Evolutionary conservation across 1,140 invertebrate genomes (phyloP), one percentile per base, ranked within the genome.

Genomic region (Ylistrum balloti): DNA sequence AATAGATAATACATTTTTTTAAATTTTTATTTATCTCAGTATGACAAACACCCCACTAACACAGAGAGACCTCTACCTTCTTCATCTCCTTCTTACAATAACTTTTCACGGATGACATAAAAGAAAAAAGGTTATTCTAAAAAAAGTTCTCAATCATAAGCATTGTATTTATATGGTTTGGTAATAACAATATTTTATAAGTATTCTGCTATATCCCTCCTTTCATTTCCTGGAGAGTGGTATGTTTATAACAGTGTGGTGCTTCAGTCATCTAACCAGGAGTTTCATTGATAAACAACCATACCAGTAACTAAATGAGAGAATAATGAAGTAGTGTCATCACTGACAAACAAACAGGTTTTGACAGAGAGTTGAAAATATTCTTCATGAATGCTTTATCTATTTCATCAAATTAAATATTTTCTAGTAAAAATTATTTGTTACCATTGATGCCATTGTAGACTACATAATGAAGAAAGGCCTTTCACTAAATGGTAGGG

Each of bases 141-240:
- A 20, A 56, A 56, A 45, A 45, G 41, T 45, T n/a, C 22, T 74
- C 56, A 74, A 74, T 74, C 56, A 74, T 74, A 74, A 74, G 22
- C 56, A 0, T 1, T 3, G 22, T 9, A n/a, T 28, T n/a, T 74
- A 11, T 74, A 74, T 74, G 56, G 56, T 28, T 74, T 74, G 2
- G 17, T 74, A 74, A 74, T 74, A 9, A 1, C 22, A 74, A 56
- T 56, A 38, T 13, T 38, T 38, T 38, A n/a, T n/a, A n/a, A n/a
- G 35, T 38, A 13, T 38, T 38, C 35, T 5, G 35, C 35, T 45
- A 0, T 15, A 45, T 45, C 10, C 20, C 9, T n/a, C n/a, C 56
- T 74, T 74, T 74, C 56, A 74, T 74, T 74, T 74, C 56, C 56
- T 74, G 56, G 5, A 74, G 56, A 74, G 56, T 28, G 3, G 56